A percentile compares a stretch with the other conserved stretches of the same genome.
Conservation (phyloP, 2,797 vertebrate genomes). For the Mus minutoides region DNA sequence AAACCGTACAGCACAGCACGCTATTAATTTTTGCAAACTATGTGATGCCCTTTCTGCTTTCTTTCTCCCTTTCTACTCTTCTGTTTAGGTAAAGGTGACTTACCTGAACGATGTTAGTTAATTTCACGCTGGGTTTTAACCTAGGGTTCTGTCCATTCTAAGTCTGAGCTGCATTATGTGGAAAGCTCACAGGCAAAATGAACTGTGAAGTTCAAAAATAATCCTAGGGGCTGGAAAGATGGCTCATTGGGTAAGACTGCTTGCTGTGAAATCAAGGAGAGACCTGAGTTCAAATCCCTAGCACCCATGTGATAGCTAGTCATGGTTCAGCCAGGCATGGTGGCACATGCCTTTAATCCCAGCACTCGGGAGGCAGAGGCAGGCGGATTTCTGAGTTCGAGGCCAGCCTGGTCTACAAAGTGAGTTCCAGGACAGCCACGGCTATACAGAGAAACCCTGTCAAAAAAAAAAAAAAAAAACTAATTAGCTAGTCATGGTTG, state of each 20-base stretch:
- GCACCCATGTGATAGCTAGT: not conserved
- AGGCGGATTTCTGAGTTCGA: too few relatives aligned
- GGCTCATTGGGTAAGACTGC: not conserved
- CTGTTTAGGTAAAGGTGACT: not conserved
- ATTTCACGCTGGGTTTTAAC: not conserved
- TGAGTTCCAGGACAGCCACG: too few relatives aligned
- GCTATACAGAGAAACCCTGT: too few relatives aligned
- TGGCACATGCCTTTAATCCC: too few relatives aligned
- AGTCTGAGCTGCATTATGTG: not conserved
- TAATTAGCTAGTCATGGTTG: not conserved
- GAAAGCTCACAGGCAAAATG: not conserved
- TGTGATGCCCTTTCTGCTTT: rapidly evolving
- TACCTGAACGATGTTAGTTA: not conserved
- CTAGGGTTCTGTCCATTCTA: not conserved
- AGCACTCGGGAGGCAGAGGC: too few relatives aligned
- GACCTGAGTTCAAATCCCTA: not conserved
- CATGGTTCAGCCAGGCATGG: too few relatives aligned
- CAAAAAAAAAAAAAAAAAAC: too few relatives aligned
- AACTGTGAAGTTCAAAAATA: not conserved
- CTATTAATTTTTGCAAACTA: not conserved
- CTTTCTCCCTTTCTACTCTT: not conserved
- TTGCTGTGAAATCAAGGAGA: not conserved
- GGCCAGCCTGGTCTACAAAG: too few relatives aligned
- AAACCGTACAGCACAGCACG: not conserved
- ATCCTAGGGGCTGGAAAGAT: not conserved